Conservation (phyloP, 2,888 invertebrate species). For the Macrophya alboannulata region DNA sequence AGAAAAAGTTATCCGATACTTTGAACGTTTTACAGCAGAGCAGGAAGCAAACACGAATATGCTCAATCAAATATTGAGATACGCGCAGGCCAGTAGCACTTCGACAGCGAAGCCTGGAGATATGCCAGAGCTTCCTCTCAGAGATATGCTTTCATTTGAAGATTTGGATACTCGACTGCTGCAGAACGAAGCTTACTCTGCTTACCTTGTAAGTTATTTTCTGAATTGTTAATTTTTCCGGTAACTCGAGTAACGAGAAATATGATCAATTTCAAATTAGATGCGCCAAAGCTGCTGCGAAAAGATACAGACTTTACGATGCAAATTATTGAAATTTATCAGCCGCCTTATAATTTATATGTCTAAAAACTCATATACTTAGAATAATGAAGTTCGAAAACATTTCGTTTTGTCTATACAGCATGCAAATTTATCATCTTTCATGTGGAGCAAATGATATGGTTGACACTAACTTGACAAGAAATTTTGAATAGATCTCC, state of each 20-base stretch:
- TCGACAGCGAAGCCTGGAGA: background rate
- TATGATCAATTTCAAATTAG: background rate
- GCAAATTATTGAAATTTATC: background rate
- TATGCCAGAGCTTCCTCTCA: conserved; percentile 16
- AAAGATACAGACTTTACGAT: background rate
- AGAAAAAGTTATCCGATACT: conserved; percentile 1
- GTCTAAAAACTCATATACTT: too few relatives aligned
- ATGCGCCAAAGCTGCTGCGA: background rate
- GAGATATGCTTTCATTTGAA: conserved; percentile 6
- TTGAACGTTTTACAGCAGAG: background rate
- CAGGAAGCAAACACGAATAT: background rate
- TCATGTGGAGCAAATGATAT: background rate
- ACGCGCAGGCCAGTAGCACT: background rate
- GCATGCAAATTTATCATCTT: background rate
- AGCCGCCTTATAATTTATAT: background rate
- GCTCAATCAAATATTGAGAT: conserved; percentile 5
- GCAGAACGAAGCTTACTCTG: conserved; percentile 1
- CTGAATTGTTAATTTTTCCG: background rate
- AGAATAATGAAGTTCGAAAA: background rate
- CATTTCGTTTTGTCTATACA: background rate
- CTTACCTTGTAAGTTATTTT: background rate
- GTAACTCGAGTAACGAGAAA: background rate
- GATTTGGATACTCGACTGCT: conserved; percentile 18
- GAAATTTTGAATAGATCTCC: background rate
- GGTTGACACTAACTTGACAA: conserved; percentile 1